These are phyloP conservation scores for Lordiphosa stackelbergi DNA, from an alignment of 1,140 invertebrate species.

Conservation along the genomic window DNA sequence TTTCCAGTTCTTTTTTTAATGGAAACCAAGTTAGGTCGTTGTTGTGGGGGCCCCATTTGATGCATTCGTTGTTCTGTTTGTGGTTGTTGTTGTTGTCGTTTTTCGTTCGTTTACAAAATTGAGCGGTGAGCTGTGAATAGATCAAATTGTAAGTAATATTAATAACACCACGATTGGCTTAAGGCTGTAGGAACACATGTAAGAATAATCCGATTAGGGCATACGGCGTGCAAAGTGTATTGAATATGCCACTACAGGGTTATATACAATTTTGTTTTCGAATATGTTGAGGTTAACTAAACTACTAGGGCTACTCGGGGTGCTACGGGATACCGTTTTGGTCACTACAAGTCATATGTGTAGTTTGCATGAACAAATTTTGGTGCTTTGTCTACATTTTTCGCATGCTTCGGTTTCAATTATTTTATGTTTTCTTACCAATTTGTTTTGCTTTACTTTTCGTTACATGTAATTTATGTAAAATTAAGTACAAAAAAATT, in stretches of 20 bases:
- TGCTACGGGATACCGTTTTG: constrained; percentile 26
- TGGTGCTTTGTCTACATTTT: constrained; percentile 4
- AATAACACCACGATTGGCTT: neutral
- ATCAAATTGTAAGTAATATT: neutral
- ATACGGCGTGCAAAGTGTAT: constrained; percentile 1
- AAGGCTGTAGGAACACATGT: constrained; percentile 18
- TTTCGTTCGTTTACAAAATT: constrained; percentile 74
- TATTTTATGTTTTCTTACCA: constrained; percentile 54
- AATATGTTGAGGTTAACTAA: constrained; percentile 12
- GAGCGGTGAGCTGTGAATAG: constrained; percentile 59
- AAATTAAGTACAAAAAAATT: constrained; percentile 69
- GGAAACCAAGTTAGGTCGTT: constrained; percentile 27
- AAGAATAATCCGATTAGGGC: constrained; percentile 12
- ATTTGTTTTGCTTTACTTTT: constrained; percentile 57
- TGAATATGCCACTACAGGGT: constrained; percentile 5
- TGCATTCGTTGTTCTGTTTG: constrained; percentile 67
- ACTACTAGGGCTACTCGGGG: constrained; percentile 15
- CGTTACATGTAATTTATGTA: constrained; percentile 75
- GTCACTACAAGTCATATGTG: constrained; percentile 54
- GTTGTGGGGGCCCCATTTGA: constrained; percentile 52
- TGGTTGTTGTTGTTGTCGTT: constrained; percentile 51
- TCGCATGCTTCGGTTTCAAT: constrained; percentile 40
- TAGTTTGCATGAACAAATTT: constrained; percentile 59
- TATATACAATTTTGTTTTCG: constrained; percentile 8
- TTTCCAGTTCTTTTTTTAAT: constrained; percentile 31